Evolutionary conservation across 2,888 invertebrate species (phyloP).

Genomic region (Pyrocoelia pectoralis): DNA sequence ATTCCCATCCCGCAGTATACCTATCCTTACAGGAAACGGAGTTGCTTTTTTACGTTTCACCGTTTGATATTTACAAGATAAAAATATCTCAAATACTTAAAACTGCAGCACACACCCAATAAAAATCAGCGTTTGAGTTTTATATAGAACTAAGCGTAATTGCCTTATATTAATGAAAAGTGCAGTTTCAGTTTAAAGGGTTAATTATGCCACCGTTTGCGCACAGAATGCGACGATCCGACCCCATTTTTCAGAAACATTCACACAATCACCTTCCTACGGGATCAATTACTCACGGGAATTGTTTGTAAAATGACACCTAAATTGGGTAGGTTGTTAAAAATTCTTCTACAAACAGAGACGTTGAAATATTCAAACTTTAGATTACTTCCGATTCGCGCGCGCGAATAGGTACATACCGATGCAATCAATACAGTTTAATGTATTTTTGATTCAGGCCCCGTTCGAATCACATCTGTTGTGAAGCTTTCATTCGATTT

Average conservation of each 20-base stretch:
- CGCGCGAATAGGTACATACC: not conserved
- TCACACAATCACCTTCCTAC: not conserved
- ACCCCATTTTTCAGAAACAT: not conserved
- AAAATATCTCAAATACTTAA: no score
- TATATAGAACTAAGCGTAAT: no score
- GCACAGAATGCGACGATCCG: not conserved
- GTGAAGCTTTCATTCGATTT: conserved; percentile 39
- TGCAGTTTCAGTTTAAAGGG: not conserved
- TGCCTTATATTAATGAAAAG: no score
- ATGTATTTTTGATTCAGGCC: conserved; percentile 36
- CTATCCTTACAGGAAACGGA: no score
- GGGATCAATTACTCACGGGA: not conserved
- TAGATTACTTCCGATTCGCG: not conserved
- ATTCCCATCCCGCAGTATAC: no score
- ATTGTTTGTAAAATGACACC: not conserved
- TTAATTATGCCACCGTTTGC: not conserved
- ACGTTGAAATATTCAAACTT: conserved; percentile 1
- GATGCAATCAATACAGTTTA: conserved; percentile 30
- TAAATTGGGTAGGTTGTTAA: not conserved
- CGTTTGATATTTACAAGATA: no score
- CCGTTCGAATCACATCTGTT: conserved; percentile 38
- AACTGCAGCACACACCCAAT: no score
- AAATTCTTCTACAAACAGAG: not conserved
- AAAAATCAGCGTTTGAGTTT: no score
- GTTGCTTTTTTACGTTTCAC: no score